Evolutionary conservation across 1,140 invertebrate species (phyloP).

Genomic region (Drosophila bipectinata): DNA sequence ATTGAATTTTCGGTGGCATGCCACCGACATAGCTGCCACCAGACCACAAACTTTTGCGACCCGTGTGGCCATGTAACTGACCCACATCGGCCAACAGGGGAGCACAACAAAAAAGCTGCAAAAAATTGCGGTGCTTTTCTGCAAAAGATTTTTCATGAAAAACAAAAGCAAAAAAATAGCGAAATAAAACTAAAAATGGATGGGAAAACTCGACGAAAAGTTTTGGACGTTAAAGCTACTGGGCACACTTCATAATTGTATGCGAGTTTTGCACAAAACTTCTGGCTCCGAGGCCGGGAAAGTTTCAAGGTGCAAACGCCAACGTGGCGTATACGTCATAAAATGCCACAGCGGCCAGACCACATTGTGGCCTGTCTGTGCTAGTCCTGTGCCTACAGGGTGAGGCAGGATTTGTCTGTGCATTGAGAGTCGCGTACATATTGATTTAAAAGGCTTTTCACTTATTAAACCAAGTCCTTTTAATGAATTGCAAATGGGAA

Average conservation of each 20-base stretch:
- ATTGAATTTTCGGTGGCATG: conserved; percentile 64
- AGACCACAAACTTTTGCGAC: conserved; percentile 48
- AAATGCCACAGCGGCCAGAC: conserved; percentile 44
- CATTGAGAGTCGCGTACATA: conserved; percentile 19
- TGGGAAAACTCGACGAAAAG: conserved; percentile 12
- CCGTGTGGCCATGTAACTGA: conserved; percentile 67
- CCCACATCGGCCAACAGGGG: conserved; percentile 55
- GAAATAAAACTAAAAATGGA: conserved; percentile 11
- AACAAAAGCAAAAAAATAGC: conserved; percentile 27
- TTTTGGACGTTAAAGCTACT: conserved; percentile 24
- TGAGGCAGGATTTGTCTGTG: conserved; percentile 11
- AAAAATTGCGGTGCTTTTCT: conserved; percentile 25
- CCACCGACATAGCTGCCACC: conserved; percentile 8
- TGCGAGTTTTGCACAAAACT: conserved; percentile 52
- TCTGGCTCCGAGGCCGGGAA: conserved; percentile 26
- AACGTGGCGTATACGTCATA: conserved; percentile 73
- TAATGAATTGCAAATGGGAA: conserved; percentile 22
- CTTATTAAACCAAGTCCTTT: conserved; percentile 30
- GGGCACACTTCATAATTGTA: conserved; percentile 74
- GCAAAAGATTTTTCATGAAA: conserved; percentile 59
- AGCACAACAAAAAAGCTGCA: not conserved
- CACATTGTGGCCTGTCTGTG: conserved; percentile 12
- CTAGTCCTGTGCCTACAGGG: conserved; percentile 20
- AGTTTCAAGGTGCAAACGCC: conserved; percentile 65
- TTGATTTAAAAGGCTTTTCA: conserved; percentile 23